These are phyloP conservation scores for Polyploca ridens DNA, from an alignment of 2,888 invertebrate genomes.

Conservation along the genomic window DNA sequence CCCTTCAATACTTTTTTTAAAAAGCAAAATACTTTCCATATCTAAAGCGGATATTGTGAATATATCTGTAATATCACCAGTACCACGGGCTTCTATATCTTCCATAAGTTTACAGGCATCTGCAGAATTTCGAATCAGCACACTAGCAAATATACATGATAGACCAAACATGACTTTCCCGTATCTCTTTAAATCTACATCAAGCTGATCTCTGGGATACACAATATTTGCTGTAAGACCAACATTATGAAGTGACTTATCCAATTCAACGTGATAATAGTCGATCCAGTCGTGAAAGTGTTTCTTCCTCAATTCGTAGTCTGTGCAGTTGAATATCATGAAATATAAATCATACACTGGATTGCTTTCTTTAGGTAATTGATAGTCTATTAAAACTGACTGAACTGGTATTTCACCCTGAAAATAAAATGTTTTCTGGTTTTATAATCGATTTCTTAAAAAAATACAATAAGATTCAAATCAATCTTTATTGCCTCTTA, in stretches of 20 bases:
- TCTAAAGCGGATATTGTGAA: slow-evolving; percentile 9
- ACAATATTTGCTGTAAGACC: slow-evolving; percentile 37
- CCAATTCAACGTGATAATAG: slow-evolving; percentile 40
- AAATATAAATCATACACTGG: slow-evolving; percentile 42
- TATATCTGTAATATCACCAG: slow-evolving; percentile 12
- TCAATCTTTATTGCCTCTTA: too few species aligned
- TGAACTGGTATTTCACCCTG: slow-evolving; percentile 33
- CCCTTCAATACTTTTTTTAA: slow-evolving; percentile 30
- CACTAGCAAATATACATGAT: slow-evolving; percentile 23
- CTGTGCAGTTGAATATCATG: slow-evolving; percentile 46
- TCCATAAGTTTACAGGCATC: slow-evolving; percentile 31
- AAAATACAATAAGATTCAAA: too few species aligned
- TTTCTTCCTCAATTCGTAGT: slow-evolving; percentile 36
- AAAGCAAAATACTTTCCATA: slow-evolving; percentile 11
- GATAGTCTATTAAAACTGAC: slow-evolving; percentile 51
- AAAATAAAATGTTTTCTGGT: slow-evolving; percentile 18
- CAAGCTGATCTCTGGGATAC: slow-evolving; percentile 42
- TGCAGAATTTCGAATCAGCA: slow-evolving; percentile 29
- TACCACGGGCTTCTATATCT: neutral
- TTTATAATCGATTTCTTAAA: too few species aligned
- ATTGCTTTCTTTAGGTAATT: slow-evolving; percentile 33
- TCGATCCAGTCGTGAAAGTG: slow-evolving; percentile 44
- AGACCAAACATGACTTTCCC: slow-evolving; percentile 26
- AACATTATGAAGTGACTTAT: slow-evolving; percentile 32
- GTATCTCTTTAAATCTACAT: slow-evolving; percentile 44